These are phyloP conservation scores for Motacilla tschutschensis DNA, from an alignment of 2,113 vertebrate genomes.

Conservation along the genomic window DNA sequence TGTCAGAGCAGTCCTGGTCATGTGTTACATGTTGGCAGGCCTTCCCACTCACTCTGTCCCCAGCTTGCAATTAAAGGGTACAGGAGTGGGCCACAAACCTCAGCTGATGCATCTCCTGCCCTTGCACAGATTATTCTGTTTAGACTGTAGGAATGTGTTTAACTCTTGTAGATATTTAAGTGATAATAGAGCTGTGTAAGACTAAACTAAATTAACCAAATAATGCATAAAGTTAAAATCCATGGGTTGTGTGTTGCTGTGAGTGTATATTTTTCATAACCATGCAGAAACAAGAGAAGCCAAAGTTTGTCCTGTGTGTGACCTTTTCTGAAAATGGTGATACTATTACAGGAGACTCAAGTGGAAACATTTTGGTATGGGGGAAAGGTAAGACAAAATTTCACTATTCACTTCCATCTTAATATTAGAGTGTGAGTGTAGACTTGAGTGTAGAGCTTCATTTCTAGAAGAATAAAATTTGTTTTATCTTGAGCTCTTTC, in stretches of 20 bases:
- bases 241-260: neutral
- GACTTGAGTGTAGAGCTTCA: neutral
- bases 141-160: neutral
- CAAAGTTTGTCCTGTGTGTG: constrained; percentile 97
- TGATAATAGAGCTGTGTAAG: neutral
- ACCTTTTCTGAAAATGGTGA: constrained; percentile 98
- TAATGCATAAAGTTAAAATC: neutral
- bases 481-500: neutral
- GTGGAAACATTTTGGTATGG: constrained; percentile 97
- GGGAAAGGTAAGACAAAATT: constrained; percentile 88
- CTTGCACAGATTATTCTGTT: neutral
- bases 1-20: neutral
- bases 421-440: neutral
- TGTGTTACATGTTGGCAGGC: neutral
- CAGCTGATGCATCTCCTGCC: neutral
- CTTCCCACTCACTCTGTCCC: rapidly evolving
- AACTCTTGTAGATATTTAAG: neutral
- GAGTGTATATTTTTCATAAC: constrained; percentile 40
- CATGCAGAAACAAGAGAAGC: constrained; percentile 97
- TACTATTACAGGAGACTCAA: constrained; percentile 95
- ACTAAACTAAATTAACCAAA: neutral
- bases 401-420: neutral
- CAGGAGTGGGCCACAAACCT: neutral
- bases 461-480: neutral
- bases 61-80: neutral